These are phyloP conservation scores for Clunio marinus DNA, from an alignment of 2,888 invertebrate species.

Conservation along the genomic window DNA sequence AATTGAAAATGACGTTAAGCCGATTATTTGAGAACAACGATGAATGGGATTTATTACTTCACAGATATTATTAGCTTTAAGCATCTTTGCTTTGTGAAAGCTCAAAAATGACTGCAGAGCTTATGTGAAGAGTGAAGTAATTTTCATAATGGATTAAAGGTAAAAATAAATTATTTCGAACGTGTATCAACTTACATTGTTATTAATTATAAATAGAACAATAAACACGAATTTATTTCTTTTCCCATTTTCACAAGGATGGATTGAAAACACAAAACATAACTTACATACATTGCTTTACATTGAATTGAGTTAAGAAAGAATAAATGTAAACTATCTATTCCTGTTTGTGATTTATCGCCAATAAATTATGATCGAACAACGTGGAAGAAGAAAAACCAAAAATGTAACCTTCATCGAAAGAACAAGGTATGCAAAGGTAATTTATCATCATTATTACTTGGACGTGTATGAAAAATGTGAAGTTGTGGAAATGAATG, in stretches of 20 bases:
- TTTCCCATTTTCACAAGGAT: too few species aligned
- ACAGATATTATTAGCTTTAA: neutral
- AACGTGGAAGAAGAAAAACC: slow-evolving; percentile 7
- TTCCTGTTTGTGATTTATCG: slow-evolving; percentile 22
- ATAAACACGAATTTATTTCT: too few species aligned
- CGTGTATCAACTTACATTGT: too few species aligned
- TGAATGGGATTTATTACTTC: slow-evolving; percentile 2
- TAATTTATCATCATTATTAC: slow-evolving; percentile 35
- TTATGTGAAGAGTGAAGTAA: too few species aligned
- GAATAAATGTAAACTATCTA: neutral
- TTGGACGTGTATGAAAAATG: slow-evolving; percentile 33
- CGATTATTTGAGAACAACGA: neutral
- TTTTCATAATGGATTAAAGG: too few species aligned
- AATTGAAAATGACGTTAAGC: slow-evolving; percentile 12
- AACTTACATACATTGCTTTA: too few species aligned
- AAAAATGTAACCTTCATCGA: slow-evolving; percentile 25
- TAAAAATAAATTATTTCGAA: too few species aligned
- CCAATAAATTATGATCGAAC: slow-evolving; percentile 31
- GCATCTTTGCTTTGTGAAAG: neutral
- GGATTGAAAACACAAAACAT: too few species aligned
- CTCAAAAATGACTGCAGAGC: neutral
- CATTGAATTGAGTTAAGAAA: too few species aligned
- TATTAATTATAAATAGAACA: too few species aligned
- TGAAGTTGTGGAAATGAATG: neutral
- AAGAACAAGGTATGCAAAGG: neutral